phyloP scores from a whole-genome alignment of 2,888 invertebrate genomes.

The Exephanes ischioxanthus region DNA sequence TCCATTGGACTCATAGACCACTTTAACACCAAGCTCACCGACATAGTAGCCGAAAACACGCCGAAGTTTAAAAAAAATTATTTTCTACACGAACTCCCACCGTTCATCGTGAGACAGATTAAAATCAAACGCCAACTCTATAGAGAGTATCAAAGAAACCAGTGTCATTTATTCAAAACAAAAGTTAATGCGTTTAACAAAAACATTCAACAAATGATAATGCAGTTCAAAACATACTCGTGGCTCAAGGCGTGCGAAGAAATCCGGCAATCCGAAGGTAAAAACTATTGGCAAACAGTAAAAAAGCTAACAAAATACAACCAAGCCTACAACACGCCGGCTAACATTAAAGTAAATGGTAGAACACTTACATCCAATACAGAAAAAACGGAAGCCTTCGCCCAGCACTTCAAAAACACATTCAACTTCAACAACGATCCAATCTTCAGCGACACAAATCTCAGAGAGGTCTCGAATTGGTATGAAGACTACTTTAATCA shows the following conservation, averaged over 20 bases:
- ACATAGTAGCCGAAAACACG: not conserved
- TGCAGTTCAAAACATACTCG: no score
- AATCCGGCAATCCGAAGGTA: no score
- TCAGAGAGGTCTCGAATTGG: no score
- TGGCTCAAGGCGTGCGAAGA: no score
- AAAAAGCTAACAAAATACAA: no score
- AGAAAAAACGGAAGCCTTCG: conserved; percentile 8
- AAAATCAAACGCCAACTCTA: conserved; percentile 29
- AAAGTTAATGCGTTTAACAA: no score
- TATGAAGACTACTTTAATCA: no score
- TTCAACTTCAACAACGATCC: no score
- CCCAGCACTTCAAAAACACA: conserved; percentile 8
- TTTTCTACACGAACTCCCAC: conserved; percentile 13
- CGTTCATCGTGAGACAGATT: conserved; percentile 18
- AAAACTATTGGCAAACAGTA: no score
- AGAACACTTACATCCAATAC: not conserved
- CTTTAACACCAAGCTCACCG: not conserved
- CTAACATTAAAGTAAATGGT: conserved; percentile 29
- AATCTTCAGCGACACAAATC: no score
- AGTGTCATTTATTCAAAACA: not conserved
- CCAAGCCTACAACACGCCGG: no score
- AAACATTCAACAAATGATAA: no score
- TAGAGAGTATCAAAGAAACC: conserved; percentile 17
- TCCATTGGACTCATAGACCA: not conserved
- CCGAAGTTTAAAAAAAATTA: not conserved